Base-by-base conservation (phyloP, 1,140 invertebrate species). In the Acromyrmex heyeri region DNA sequence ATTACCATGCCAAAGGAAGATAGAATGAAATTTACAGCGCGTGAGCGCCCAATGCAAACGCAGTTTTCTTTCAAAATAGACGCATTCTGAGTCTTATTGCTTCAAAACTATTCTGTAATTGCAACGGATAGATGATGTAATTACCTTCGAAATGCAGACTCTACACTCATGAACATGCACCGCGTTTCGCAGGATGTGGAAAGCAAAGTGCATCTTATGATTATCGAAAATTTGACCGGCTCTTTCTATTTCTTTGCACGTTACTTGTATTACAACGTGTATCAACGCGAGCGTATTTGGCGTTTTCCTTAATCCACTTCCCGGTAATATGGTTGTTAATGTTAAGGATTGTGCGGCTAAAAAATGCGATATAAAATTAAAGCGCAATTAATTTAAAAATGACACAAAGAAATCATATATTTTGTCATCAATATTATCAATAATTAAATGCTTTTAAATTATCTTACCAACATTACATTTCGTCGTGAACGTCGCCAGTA, bases 401-500 rank as follows among this genome's bases (percentile, higher is more conserved):
- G 50, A 67, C 21, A 12, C 12, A 62, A 21, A 24, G 14, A 77
- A 77, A 61, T 34, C 16, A 30, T 73, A 34, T 30, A 14, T 30
- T n/a, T 18, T 18, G 7, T 57, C 14, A 38, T 1, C 34, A 34
- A 27, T 30, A 30, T 30, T 30, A 30, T 30, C 4, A 5, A 30
- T 30, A 30, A 30, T 8, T 8, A n/a, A 62, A 14, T 73, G 38
- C 1, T n/a, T 38, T 75, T 38, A 16, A 48, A 65, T 67, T 3
- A 67, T 24, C 5, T 91, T 91, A 96, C 96, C 96, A 93, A 92
- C 86, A 10, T 91, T 77, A 89, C 95, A 96, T 85, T 95, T 92
- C 7, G 95, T 94, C 5, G 96, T 96, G 65, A 95, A 96, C 0
- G 96, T 96, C 65, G 95, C 95, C 18, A 96, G 86, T 82, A 96